Base-by-base conservation (phyloP, 2,113 vertebrate species). In the Columbina picui region DNA sequence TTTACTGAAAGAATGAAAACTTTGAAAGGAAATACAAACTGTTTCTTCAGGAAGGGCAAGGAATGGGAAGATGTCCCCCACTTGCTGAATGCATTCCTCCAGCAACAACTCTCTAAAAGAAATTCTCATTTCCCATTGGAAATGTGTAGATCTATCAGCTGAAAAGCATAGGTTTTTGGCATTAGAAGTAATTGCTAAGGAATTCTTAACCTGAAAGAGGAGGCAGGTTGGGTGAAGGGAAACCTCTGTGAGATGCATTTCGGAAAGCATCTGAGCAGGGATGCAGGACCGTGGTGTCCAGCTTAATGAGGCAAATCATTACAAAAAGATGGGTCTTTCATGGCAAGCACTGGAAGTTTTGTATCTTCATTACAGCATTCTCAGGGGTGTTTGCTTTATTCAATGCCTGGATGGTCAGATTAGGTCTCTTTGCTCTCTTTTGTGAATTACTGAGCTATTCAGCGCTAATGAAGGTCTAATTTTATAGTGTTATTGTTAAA, bases 391-490 rank as follows among this genome's bases (percentile, higher is more conserved):
- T 93, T 10, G 0, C 68, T 97, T 86, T 85, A 76, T 91, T 77
- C 89, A 68, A 13, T 18, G 50, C 36, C 87, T 71, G 94, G 69
- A 92, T 82, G 85, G 80, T 56, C 92, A 88, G 61, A 52, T 70
- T 53, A 73, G 45, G 57, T 41, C 60, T 64, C 43, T 73, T 82
- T 53, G 25, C 45, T 74, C 59, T 76, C 45, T 84, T 86, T 22
- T 78, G 87, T 85, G 89, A 89, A 86, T 60, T 36, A 56, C 78
- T 36, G 71, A 57, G 79, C 36, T 56, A 53, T 60, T 82, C 74
- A 19, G 52, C 77, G 70, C 64, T 86, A 94, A 84, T 12, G 47
- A 87, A 94, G 85, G n/a, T 84, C 68, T 93, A 79, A 93, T 94
- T 96, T 84, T 45, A 80, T 56, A 38, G 49, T 73, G 74, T 64